These are phyloP conservation scores for Camponotus vicinus DNA, from an alignment of 1,140 invertebrate species.

Conservation along the genomic window DNA sequence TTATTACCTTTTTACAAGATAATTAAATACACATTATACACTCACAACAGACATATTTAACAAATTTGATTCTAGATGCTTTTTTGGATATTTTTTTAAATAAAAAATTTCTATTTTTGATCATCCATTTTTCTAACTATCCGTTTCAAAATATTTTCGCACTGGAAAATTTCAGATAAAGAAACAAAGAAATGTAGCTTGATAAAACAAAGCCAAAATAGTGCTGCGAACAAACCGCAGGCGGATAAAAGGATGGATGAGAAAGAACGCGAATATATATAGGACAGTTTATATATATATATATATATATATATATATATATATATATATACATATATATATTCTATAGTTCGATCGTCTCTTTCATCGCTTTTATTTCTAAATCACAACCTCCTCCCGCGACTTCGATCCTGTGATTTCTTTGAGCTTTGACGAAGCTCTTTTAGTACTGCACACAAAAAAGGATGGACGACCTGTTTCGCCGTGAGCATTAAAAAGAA, in stretches of 20 bases:
- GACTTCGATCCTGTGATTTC: slow-evolving; percentile 24
- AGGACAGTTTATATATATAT: slow-evolving; percentile 8
- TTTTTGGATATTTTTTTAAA: neutral
- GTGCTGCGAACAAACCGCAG: slow-evolving; percentile 3
- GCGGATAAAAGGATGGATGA: neutral
- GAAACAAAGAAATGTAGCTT: slow-evolving; percentile 28
- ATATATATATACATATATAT: neutral
- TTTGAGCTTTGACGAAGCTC: slow-evolving; percentile 21
- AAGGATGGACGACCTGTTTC: slow-evolving; percentile 43
- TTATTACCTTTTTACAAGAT: neutral
- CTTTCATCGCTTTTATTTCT: slow-evolving; percentile 41
- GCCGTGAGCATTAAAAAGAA: slow-evolving; percentile 52
- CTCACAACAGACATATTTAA: neutral
- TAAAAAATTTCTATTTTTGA: neutral
- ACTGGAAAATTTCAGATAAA: slow-evolving; percentile 27
- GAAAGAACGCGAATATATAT: slow-evolving; percentile 2
- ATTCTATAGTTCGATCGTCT: slow-evolving; percentile 3
- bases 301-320: neutral
- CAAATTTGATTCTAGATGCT: neutral
- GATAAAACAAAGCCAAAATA: slow-evolving; percentile 40
- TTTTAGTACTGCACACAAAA: neutral
- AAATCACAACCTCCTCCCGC: slow-evolving; percentile 4
- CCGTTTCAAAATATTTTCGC: slow-evolving; percentile 22
- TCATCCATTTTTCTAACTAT: neutral
- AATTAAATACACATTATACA: neutral